Evolutionary conservation across 2,113 vertebrate species (phyloP), one percentile per base, ranked within the genome.

Genomic region (Larimichthys polyactis): DNA sequence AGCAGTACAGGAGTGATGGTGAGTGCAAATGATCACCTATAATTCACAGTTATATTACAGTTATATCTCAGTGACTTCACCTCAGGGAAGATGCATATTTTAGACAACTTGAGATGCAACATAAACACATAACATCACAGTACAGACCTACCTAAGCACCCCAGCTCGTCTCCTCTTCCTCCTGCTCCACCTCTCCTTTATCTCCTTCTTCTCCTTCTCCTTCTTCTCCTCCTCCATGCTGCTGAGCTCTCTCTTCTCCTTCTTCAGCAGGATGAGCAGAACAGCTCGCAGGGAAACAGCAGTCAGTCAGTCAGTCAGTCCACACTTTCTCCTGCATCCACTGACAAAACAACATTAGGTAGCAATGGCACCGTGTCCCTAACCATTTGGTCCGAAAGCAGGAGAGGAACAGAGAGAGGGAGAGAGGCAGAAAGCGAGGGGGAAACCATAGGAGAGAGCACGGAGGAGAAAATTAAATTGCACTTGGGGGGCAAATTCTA

Each of bases 401-500:
- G 82, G 48, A 85, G 79, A 80, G 77, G 65, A 51, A 70, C 86
- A 92, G 82, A 84, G 86, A 86, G 86, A 85, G 84, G 75, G 84
- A 75, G 89, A 84, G 73, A 87, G 83, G 81, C 83, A 66, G 86
- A 78, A 48, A 74, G 68, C 64, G 77, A 58, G 62, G 71, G 75
- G 85, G 91, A 94, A 93, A 89, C 93, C 93, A 82, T 82, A 92
- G 92, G 91, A 93, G 91, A 93, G 89, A 77, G 95, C 94, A 92
- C 55, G 12, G 29, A 92, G 96, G 27, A 93, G 97, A 96, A 98
- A 98, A 99, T 98, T 97, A 97, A 98, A 98, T 98, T 98, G 97
- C 96, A 97, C 96, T 98, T 97, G 96, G 96, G 91, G 96, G 96
- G 95, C 95, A 98, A 98, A 99, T 98, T 97, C 95, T 97, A 96